These are phyloP conservation scores for Epinotia ramella DNA, from an alignment of 2,888 invertebrate genomes.

Conservation along the genomic window DNA sequence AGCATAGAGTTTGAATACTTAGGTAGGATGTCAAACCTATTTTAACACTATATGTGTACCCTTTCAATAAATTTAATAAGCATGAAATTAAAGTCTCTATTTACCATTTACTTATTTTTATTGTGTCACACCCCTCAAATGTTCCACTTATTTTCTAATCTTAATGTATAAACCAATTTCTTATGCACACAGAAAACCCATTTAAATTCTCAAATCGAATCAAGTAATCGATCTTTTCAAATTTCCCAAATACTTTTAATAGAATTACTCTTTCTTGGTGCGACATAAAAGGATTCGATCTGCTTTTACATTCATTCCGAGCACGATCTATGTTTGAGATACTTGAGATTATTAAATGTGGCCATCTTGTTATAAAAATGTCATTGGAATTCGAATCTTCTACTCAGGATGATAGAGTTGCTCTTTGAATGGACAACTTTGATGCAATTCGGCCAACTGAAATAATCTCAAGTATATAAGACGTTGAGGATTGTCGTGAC, in stretches of 20 bases:
- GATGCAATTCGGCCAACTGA: too few species aligned
- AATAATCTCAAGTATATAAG: not conserved
- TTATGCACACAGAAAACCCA: constrained; percentile 34
- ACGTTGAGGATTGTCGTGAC: constrained; percentile 10
- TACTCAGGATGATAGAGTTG: too few species aligned
- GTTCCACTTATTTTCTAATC: not conserved
- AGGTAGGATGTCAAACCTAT: too few species aligned
- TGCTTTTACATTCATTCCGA: constrained; percentile 31
- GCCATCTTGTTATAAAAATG: too few species aligned
- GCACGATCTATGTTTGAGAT: not conserved
- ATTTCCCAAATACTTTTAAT: constrained; percentile 36
- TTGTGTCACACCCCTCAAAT: not conserved
- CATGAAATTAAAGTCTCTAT: not conserved
- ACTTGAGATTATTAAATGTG: too few species aligned
- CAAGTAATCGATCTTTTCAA: constrained; percentile 43
- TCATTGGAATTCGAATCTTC: too few species aligned
- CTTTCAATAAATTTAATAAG: too few species aligned
- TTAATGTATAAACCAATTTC: constrained; percentile 1
- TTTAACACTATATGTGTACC: too few species aligned
- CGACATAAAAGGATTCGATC: constrained; percentile 42
- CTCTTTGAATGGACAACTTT: too few species aligned
- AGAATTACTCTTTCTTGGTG: constrained; percentile 39
- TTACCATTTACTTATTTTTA: not conserved
- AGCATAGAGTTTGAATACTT: too few species aligned
- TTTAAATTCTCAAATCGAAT: constrained; percentile 38